These are phyloP conservation scores for Neopelma chrysocephalum DNA, from an alignment of 2,797 vertebrate genomes.

Conservation along the genomic window DNA sequence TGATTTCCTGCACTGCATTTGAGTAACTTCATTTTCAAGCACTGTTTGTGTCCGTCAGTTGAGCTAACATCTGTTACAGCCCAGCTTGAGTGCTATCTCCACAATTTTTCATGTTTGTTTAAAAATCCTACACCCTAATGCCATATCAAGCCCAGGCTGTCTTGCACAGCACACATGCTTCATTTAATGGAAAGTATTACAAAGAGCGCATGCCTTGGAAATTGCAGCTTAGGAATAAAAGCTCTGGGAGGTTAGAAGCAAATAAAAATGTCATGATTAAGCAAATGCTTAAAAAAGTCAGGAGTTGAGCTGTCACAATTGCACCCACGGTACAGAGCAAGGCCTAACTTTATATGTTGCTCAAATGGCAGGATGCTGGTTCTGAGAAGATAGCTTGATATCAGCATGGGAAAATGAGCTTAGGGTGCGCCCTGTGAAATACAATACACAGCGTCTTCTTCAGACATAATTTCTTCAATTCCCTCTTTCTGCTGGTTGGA, in stretches of 20 bases:
- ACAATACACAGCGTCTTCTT: background rate
- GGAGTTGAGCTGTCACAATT: background rate
- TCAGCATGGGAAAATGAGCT: background rate
- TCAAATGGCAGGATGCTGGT: background rate
- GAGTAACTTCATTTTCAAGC: background rate
- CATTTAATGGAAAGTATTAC: background rate
- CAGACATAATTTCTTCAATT: background rate
- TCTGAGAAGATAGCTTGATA: background rate
- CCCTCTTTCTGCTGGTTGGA: background rate
- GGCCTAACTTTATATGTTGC: background rate
- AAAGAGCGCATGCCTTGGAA: slow-evolving; percentile 24
- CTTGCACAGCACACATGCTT: slow-evolving; percentile 5
- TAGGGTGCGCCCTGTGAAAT: background rate
- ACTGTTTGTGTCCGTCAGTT: rapidly evolving
- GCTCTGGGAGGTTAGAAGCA: slow-evolving; percentile 45
- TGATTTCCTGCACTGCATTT: background rate
- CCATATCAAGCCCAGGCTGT: background rate
- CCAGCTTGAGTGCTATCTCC: background rate
- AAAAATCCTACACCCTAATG: background rate
- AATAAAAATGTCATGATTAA: slow-evolving; percentile 27
- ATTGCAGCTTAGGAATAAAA: background rate
- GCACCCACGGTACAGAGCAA: background rate
- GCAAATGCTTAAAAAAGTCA: slow-evolving; percentile 1
- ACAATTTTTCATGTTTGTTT: background rate
- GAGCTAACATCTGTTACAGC: background rate